A percentile compares a stretch with the other conserved stretches of the same genome.
Evolutionary conservation across 2,888 invertebrate genomes (phyloP).

Genomic region (Xestia sexstrigata): DNA sequence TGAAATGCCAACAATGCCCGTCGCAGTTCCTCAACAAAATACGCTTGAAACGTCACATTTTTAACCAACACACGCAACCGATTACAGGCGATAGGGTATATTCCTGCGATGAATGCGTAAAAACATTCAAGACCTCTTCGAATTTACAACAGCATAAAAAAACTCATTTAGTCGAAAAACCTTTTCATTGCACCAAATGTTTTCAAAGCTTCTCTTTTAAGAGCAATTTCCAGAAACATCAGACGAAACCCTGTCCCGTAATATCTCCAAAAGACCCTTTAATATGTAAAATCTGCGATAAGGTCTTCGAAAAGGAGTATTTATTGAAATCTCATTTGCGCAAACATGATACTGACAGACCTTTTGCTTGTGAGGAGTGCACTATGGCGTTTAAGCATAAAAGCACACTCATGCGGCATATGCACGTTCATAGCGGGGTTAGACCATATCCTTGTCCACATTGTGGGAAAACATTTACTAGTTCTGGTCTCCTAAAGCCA

Average conservation of each 20-base stretch:
- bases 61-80: slow-evolving; percentile 54
- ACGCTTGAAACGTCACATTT: slow-evolving; percentile 58
- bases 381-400: slow-evolving; percentile 77
- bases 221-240: slow-evolving; percentile 68
- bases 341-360: slow-evolving; percentile 62
- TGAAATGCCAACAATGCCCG: slow-evolving; percentile 61
- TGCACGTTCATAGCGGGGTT: slow-evolving; percentile 73
- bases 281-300: slow-evolving; percentile 65
- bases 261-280: slow-evolving; percentile 33
- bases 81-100: not conserved
- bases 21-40: slow-evolving; percentile 51
- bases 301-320: slow-evolving; percentile 66
- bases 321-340: slow-evolving; percentile 67
- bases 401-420: slow-evolving; percentile 77
- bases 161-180: slow-evolving; percentile 68
- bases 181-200: slow-evolving; percentile 68
- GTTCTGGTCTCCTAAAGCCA: slow-evolving; percentile 66
- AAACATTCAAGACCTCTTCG: slow-evolving; percentile 72
- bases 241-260: slow-evolving; percentile 62
- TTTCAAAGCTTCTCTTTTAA: slow-evolving; percentile 64
- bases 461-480: slow-evolving; percentile 79
- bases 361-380: slow-evolving; percentile 61
- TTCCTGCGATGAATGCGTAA: slow-evolving; percentile 71
- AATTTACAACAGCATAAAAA: slow-evolving; percentile 75
- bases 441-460: slow-evolving; percentile 72